Percentiles rank a stretch among this genome's conserved stretches.
Evolutionary conservation across 1,140 invertebrate genomes (phyloP).

Genomic region (Musca domestica): DNA sequence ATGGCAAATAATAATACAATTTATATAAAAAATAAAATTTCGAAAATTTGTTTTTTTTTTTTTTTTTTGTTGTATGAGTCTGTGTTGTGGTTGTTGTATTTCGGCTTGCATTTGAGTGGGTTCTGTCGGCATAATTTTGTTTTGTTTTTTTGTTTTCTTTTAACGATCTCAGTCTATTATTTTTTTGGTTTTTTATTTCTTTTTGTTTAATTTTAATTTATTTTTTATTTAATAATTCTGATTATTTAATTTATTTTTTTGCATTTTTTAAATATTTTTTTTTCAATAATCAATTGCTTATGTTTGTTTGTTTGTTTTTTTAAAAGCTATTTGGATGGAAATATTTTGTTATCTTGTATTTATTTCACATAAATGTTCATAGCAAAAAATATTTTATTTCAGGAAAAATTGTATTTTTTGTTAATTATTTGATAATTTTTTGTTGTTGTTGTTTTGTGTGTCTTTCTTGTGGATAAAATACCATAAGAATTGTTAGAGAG

Average conservation of each 20-base stretch:
- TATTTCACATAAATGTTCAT: constrained; percentile 30
- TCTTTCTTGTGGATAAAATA: too few species aligned
- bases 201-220: constrained; percentile 8
- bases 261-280: constrained; percentile 9
- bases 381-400: constrained; percentile 33
- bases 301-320: constrained; percentile 7
- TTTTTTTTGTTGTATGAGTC: too few species aligned
- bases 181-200: neutral
- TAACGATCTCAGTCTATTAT: constrained; percentile 16
- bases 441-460: too few species aligned
- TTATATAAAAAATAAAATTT: too few species aligned
- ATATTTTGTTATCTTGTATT: constrained; percentile 15
- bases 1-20: too few species aligned
- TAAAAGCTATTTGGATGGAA: constrained; percentile 23
- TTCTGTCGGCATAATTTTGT: neutral
- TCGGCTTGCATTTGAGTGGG: neutral
- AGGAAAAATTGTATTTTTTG: constrained; percentile 1
- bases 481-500: too few species aligned
- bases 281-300: constrained; percentile 22
- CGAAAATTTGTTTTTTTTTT: too few species aligned
- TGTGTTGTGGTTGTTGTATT: too few species aligned
- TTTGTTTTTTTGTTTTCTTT: neutral
- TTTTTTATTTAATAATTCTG: constrained; percentile 11
- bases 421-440: constrained; percentile 3
- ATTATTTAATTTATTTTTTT: neutral